Evolutionary conservation across 2,888 invertebrate genomes (phyloP), one percentile per base, ranked within the genome.

Genomic region (Watsonalla cultraria): DNA sequence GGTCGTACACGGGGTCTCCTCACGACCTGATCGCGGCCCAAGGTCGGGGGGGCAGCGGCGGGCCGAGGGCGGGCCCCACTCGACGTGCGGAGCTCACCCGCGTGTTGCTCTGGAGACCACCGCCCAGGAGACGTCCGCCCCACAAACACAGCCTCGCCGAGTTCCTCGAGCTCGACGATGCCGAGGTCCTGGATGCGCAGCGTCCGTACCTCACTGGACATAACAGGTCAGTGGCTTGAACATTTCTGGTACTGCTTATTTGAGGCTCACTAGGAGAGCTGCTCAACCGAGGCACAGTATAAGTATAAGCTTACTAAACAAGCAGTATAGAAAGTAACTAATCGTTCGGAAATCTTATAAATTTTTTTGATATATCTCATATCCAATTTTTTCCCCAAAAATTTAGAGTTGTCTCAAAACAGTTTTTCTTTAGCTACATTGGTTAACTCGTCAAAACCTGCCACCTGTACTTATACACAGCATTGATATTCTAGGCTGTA

Each of bases 1-100:
- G 98, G 0, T 98, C 98, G 0, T 98, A 98, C 84, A 95, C 96
- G 9, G 98, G 98, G 5, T 97, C 97, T 46, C 98, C 98, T 0
- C 96, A 96, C 76, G 97, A 97, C 83, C 91, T 97, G 61, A 95
- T 96, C 52, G 94, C 95, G 93, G 95, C 63, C 93, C 96, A 64
- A 93, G 96, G 60, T 80, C 95, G 64, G 80, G 62, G 84, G 94
- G 65, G 93, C 94, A 49, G 95, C 94, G 7, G 95, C 94, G 85
- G 95, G 58, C 93, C 95, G 7, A 90, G 96, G 56, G 95, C 95
- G 5, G 96, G 95, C 0, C 96, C 96, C 35, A 94, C 95, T 0
- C 92, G 96, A 6, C 90, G 96, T 56, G 95, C 96, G 6, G 92
- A 94, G 14, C 94, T 96, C 24, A 96, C 96, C 7, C 94, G 95